Conservation (phyloP, 2,888 invertebrate genomes). For the Augochlorella aurata region DNA sequence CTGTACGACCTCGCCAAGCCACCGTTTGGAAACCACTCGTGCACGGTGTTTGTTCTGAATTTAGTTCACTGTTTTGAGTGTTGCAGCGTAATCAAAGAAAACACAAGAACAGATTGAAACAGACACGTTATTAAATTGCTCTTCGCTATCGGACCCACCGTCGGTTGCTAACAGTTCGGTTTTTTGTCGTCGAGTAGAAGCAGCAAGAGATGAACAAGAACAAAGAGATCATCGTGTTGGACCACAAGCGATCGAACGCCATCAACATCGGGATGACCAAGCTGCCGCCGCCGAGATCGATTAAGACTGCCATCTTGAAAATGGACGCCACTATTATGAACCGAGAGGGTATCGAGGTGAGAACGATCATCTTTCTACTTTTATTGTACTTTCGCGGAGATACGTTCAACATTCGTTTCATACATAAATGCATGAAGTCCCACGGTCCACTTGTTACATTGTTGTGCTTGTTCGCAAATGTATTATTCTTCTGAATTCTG, state of each 20-base stretch:
- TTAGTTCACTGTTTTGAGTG: conserved; percentile 40
- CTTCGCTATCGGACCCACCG: too few species aligned
- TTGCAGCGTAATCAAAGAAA: conserved; percentile 4
- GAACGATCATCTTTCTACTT: conserved; percentile 13
- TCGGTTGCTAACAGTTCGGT: background rate
- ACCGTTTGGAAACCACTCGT: conserved; percentile 28
- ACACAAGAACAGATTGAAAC: background rate
- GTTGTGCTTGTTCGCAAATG: background rate
- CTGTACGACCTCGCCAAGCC: conserved; percentile 16
- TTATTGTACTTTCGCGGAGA: background rate
- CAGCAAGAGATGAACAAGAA: conserved; percentile 92
- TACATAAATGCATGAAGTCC: background rate
- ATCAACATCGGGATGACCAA: conserved; percentile 99
- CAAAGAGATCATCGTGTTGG: conserved; percentile 96
- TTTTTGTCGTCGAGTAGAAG: conserved; percentile 84
- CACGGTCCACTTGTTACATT: background rate
- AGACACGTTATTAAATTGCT: background rate
- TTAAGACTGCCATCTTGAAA: conserved; percentile 99
- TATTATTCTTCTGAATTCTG: background rate
- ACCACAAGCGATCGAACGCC: conserved; percentile 98
- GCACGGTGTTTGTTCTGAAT: conserved; percentile 42
- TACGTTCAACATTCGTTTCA: background rate
- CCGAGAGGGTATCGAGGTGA: conserved; percentile 96
- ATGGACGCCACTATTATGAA: conserved; percentile 99
- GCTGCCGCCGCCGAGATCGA: conserved; percentile 97